Percentiles rank a stretch among this genome's conserved stretches.
These are phyloP conservation scores for Ophiodon elongatus DNA, from an alignment of 2,113 vertebrate species.

Conservation along the genomic window DNA sequence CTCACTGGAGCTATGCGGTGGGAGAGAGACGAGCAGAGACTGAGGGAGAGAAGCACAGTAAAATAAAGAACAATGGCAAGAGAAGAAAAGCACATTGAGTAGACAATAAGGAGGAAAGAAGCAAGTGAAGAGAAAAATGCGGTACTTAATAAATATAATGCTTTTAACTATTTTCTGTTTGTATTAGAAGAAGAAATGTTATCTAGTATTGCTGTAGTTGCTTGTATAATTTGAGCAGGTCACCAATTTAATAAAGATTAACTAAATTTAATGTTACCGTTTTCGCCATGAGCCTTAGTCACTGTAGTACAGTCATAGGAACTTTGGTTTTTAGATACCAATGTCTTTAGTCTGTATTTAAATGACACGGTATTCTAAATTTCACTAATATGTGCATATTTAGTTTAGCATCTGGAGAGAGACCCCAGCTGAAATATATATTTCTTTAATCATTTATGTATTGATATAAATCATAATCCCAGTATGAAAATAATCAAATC, in stretches of 20 bases:
- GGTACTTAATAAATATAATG: not conserved
- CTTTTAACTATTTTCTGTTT: not conserved
- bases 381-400: not conserved
- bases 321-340: not conserved
- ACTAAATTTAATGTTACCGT: not conserved
- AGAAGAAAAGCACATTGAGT: constrained; percentile 37
- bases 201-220: not conserved
- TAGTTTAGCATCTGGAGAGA: not conserved
- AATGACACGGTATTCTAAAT: not conserved
- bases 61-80: constrained; percentile 50
- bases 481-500: not conserved
- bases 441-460: not conserved
- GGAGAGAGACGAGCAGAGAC: constrained; percentile 48
- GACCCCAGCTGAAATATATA: not conserved
- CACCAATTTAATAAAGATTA: not conserved
- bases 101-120: constrained; percentile 44
- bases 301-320: not conserved
- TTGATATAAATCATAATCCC: not conserved
- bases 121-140: constrained; percentile 36
- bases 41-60: not conserved
- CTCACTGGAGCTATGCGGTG: constrained; percentile 72
- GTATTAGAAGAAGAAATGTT: not conserved
- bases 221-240: not conserved
- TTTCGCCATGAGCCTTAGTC: not conserved
- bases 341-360: not conserved